Evolutionary conservation across 2,888 invertebrate species (phyloP).

Genomic region (Mythimna vitellina): DNA sequence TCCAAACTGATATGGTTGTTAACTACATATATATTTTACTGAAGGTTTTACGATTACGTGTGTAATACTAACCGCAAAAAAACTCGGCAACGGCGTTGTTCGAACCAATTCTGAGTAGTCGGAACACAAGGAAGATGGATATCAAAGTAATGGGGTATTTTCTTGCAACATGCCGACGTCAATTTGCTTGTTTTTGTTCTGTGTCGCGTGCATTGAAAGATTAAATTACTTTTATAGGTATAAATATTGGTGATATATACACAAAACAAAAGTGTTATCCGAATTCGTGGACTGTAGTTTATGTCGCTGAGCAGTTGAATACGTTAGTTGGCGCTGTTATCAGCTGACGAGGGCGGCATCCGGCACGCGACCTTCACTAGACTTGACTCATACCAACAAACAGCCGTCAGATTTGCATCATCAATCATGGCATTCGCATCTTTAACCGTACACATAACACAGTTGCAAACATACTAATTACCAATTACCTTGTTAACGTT

Average conservation of each 20-base stretch:
- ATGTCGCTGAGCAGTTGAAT: constrained; percentile 61
- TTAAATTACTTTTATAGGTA: constrained; percentile 44
- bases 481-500: constrained; percentile 36
- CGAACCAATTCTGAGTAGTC: constrained; percentile 7
- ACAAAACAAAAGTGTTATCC: constrained; percentile 34
- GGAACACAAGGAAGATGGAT: constrained; percentile 24
- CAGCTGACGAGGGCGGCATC: constrained; percentile 78
- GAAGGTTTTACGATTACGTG: constrained; percentile 31
- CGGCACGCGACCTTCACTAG: constrained; percentile 78
- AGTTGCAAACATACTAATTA: constrained; percentile 60
- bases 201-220: constrained; percentile 56
- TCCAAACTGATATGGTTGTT: constrained; percentile 51
- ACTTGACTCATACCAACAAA: constrained; percentile 78
- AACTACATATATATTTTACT: constrained; percentile 41
- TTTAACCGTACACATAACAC: constrained; percentile 61
- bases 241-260: constrained; percentile 44
- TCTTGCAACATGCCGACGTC: constrained; percentile 31
- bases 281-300: constrained; percentile 56
- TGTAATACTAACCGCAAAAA: constrained; percentile 10
- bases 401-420: constrained; percentile 75
- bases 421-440: constrained; percentile 70
- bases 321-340: constrained; percentile 72
- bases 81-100: not conserved
- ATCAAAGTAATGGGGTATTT: constrained; percentile 44
- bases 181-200: constrained; percentile 36